phyloP scores from a whole-genome alignment of 2,888 invertebrate genomes.

The Iphiclides podalirius region DNA sequence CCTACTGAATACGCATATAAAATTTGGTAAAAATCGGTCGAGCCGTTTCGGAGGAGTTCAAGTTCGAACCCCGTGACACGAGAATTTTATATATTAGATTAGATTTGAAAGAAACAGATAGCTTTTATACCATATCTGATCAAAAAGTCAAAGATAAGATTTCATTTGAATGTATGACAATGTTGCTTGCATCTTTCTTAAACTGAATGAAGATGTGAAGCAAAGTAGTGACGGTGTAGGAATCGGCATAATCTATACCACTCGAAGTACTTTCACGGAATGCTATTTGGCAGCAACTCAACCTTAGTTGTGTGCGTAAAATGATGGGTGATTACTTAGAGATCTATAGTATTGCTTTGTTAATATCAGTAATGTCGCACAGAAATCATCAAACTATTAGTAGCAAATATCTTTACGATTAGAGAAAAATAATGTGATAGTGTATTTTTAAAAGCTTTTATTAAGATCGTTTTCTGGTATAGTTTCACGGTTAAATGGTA shows the following conservation, averaged over 20 bases:
- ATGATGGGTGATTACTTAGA: conserved; percentile 3
- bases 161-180: too few relatives aligned
- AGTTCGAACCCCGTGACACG: too few relatives aligned
- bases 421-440: background rate
- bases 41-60: too few relatives aligned
- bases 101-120: too few relatives aligned
- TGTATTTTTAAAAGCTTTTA: background rate
- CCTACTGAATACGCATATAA: too few relatives aligned
- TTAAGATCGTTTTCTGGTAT: background rate
- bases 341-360: background rate
- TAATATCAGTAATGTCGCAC: background rate
- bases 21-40: too few relatives aligned
- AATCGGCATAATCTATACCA: background rate
- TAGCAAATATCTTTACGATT: background rate
- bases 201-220: too few relatives aligned
- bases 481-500: background rate
- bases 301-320: conserved; percentile 2
- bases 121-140: too few relatives aligned
- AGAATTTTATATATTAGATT: too few relatives aligned
- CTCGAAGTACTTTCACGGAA: too few relatives aligned
- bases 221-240: background rate
- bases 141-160: too few relatives aligned
- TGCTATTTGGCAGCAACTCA: conserved; percentile 6
- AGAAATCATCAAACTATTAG: background rate
- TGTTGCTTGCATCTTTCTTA: too few relatives aligned